Base-by-base conservation (phyloP, 2,888 invertebrate species). In the Papilio demoleus region DNA sequence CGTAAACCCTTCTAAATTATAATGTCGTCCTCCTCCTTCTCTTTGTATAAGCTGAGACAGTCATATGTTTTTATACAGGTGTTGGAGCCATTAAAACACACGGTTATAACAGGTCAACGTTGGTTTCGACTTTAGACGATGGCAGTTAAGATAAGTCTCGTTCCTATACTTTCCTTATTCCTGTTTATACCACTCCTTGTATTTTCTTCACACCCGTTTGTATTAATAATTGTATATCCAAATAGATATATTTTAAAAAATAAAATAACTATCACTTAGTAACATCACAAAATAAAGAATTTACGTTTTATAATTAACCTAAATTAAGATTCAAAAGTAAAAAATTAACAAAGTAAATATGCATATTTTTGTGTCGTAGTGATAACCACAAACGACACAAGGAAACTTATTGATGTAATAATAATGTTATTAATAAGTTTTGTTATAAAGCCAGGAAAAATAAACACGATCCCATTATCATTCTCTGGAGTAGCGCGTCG, bases 71-170 rank as follows among this genome's bases (percentile, higher is more conserved):
- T 6, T 19, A 45, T 19, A 19, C 17, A 45, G 42, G 19, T 42
- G 42, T 45, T 45, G 2, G 2, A 8, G 8, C 8, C 17, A 8
- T 45, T 17, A 19, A 45, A 19, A 45, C 9, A 8, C 42, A 38
- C 17, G 53, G 0, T 53, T 27, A 53, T 22, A 27, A 27, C 42
- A 38, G 61, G 14, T 45, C 19, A 47, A 12, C 31, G 47, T 47
- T 47, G 47, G 17, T 34, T 31, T 36, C 47, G 34, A 63, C 47
- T 34, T 31, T 36, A 63, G 34, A 63, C 47, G 72, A 72, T 72
- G 67, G 63, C 67, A 68, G 70, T 72, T 70, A 65, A 72, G 72
- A 72, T 72, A 53, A 27, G 5, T n/a, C 27, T 66, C 34, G 62
- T 8, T 47, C 22, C 42, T 45, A 38, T 60, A 22, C 14, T 59